Evolutionary conservation across 2,797 vertebrate genomes (phyloP), one percentile per base, ranked within the genome.

Genomic region (Gallirallus australis): DNA sequence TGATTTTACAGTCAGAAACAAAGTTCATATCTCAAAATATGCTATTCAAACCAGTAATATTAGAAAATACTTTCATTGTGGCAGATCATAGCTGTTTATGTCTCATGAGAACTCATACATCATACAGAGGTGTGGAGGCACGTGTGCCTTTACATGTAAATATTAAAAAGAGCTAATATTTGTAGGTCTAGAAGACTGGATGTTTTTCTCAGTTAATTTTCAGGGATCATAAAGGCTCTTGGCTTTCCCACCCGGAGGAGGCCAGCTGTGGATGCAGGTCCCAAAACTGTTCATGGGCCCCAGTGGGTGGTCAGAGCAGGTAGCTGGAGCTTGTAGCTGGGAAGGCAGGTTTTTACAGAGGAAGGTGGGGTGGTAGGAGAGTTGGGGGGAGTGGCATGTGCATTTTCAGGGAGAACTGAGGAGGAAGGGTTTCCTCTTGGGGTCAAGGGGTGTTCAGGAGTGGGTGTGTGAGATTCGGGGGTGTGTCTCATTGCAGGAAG

Each of bases 271-370:
- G 39, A 14, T 71, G 24, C 25, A 45, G 45, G 57, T 56, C 33
- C 8, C 52, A 69, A 37, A 69, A 30, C 24, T 2, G 1, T 39
- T 39, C 4, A 0, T 12, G 40, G 13, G 23, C 30, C 35, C 3
- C 0, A 5, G 31, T 1, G 3, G 13, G 4, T 59, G 31, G 31
- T 77, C 1, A 0, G 12, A 28, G n/a, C 31, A 63, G 9, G 5
- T 5, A 2, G 72, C 70, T 53, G 31, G 28, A 30, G 18, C 6
- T 14, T 0, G 0, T 7, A 27, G 20, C 25, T 42, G 28, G 0
- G 0, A 54, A 50, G 37, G 14, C n/a, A n/a, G 30, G 24, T 76
- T 1, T 1, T 0, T 69, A 11, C 15, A n/a, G 37, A n/a, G 33
- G 31, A 48, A 19, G 8, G 11, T 20, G 9, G 7, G 10, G 11